Evolutionary conservation across 2,797 vertebrate species (phyloP).

Genomic region (Molothrus ater): DNA sequence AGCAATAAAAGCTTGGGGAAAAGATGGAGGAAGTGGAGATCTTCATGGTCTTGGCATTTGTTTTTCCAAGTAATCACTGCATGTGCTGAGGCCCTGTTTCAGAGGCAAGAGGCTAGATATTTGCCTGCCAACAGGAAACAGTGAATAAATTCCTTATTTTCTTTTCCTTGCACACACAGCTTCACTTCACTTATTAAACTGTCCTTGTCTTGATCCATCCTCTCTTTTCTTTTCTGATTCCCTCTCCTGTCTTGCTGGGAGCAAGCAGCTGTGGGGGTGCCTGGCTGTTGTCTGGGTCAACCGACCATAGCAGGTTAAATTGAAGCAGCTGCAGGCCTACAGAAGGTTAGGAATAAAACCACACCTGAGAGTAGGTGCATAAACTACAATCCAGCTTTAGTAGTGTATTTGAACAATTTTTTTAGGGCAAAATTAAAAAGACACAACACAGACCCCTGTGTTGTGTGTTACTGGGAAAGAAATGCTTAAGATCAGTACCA

Average conservation of each 20-base stretch:
- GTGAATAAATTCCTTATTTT: neutral
- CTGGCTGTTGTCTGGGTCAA: neutral
- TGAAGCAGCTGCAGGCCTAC: neutral
- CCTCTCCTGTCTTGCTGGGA: neutral
- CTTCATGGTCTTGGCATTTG: neutral
- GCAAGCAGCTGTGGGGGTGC: fast-evolving
- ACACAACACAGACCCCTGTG: neutral
- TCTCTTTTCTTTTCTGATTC: neutral
- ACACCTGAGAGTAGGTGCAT: neutral
- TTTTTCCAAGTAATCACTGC: neutral
- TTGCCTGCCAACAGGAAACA: neutral
- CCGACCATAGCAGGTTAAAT: neutral
- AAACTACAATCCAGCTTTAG: neutral
- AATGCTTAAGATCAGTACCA: neutral
- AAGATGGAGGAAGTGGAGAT: neutral
- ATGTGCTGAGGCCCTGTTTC: neutral
- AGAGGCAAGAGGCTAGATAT: neutral
- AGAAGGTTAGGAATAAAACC: neutral
- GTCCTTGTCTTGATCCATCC: neutral
- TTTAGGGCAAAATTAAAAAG: neutral
- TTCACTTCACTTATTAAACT: neutral
- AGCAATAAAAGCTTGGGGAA: neutral
- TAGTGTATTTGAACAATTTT: neutral
- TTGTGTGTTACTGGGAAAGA: neutral
- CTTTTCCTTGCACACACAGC: neutral